Evolutionary conservation across 92 coral and sea anemone genomes (phyloP), one percentile per base, ranked within the genome.

Genomic region (Porites rus): DNA sequence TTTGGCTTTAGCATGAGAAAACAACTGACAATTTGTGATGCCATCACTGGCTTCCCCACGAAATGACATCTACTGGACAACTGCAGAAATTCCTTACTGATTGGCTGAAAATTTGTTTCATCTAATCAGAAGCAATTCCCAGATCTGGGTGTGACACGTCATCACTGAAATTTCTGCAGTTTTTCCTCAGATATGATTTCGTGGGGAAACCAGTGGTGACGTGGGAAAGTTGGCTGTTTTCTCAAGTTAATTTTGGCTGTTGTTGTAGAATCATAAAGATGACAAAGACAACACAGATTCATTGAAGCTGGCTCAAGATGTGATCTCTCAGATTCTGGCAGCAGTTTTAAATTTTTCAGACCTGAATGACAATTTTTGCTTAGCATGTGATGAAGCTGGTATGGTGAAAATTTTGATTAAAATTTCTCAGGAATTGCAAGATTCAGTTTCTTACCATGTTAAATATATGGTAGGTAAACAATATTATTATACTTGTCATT

Each of bases 261-360:
- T 76, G 56, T 60, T 56, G 8, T 60, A 82, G 69, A 17, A 82
- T 53, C 62, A 28, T 1, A 54, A 31, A 10, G 81, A 74, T 2
- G 82, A 75, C 16, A 58, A 59, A 72, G 51, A 9, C 11, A 38
- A 75, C 43, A 25, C 5, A 3, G 59, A 76, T 10, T 22, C 78
- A 19, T 70, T 85, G 18, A 85, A 66, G 51, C 69, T 56, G 78
- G 53, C 86, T 7, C 95, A 92, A 75, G 90, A 53, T 53, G 52
- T 92, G 24, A 54, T 92, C 20, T 21, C 80, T 21, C 78, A 65
- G 18, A 60, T 89, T 10, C 20, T 88, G 8, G 73, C 76, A 13
- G 77, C 75, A 51, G 8, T 69, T 51, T 56, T 92, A 18, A 94
- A 92, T 76, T 92, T 89, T 73, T 65, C 95, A 14, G 93, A 94